Conservation (phyloP, 2,113 vertebrate genomes). For the Ochotona princeps region DNA sequence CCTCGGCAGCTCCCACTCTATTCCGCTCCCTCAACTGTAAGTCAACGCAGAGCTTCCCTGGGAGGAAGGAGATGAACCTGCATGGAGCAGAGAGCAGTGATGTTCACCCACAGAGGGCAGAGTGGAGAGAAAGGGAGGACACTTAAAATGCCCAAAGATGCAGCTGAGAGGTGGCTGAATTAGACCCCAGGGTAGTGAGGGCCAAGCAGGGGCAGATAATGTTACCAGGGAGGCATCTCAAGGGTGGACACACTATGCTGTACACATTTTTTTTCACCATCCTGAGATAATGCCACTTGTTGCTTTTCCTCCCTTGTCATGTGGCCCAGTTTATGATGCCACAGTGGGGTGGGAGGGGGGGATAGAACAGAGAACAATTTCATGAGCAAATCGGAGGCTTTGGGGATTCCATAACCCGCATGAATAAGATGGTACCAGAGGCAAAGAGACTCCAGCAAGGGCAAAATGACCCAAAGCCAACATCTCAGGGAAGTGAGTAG, state of each 20-base stretch:
- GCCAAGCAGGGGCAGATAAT: not conserved
- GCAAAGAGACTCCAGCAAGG: constrained; percentile 52
- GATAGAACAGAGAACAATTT: constrained; percentile 37
- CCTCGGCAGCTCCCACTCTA: not conserved
- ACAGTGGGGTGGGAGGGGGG: constrained; percentile 39
- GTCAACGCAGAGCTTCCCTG: not conserved
- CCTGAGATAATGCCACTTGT: constrained; percentile 51
- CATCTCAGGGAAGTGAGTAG: constrained; percentile 63
- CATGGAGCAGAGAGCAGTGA: not conserved
- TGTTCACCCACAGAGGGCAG: not conserved
- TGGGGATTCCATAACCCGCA: constrained; percentile 65
- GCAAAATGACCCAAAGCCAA: constrained; percentile 38
- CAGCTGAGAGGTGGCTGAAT: not conserved
- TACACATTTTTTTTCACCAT: not conserved
- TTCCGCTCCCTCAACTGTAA: not conserved
- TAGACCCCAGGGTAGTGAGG: not conserved
- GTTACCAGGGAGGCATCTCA: constrained; percentile 61
- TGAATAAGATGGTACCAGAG: constrained; percentile 61
- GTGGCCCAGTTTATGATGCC: constrained; percentile 18
- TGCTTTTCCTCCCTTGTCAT: not conserved
- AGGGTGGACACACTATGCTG: not conserved
- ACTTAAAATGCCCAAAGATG: constrained; percentile 52
- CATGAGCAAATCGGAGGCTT: constrained; percentile 50
- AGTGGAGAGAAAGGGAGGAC: not conserved
- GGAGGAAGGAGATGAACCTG: not conserved